Conservation (phyloP, 2,113 vertebrate genomes). For the Lagopus muta region DNA sequence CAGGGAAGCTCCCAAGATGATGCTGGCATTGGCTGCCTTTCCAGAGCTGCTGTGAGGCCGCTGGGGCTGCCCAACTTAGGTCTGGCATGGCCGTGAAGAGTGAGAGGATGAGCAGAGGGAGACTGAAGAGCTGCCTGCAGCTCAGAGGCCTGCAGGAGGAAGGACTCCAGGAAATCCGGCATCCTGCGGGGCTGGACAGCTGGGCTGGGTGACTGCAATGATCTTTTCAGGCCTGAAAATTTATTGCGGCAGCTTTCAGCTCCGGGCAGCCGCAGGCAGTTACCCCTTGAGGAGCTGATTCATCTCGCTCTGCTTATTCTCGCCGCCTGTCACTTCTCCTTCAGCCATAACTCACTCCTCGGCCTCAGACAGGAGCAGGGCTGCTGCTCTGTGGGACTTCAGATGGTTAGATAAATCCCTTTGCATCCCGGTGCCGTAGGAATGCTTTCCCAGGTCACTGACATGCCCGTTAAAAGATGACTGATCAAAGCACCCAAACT, state of each 20-base stretch:
- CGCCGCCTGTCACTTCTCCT: slow-evolving; percentile 38
- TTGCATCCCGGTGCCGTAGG: slow-evolving; percentile 51
- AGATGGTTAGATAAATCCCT: slow-evolving; percentile 59
- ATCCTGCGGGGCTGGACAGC: slow-evolving; percentile 3
- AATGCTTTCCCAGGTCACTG: slow-evolving; percentile 46
- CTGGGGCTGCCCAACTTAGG: not conserved
- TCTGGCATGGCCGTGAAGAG: not conserved
- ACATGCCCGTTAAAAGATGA: slow-evolving; percentile 61
- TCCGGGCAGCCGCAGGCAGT: slow-evolving; percentile 32
- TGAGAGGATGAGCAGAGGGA: not conserved
- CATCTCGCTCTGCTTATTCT: slow-evolving; percentile 41
- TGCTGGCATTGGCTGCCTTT: not conserved
- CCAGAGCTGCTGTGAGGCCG: not conserved
- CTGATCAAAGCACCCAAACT: slow-evolving; percentile 12
- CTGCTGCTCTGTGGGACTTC: slow-evolving; percentile 51
- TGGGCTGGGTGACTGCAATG: slow-evolving; percentile 35
- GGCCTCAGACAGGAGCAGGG: not conserved
- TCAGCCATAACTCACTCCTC: slow-evolving; percentile 57
- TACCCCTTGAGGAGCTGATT: slow-evolving; percentile 18
- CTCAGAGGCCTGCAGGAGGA: not conserved
- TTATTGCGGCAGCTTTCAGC: slow-evolving; percentile 37
- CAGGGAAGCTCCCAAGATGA: not conserved
- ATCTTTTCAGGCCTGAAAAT: slow-evolving; percentile 61
- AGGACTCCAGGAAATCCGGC: not conserved
- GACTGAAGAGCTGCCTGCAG: not conserved